Percentiles rank a stretch among this genome's conserved stretches.
These are phyloP conservation scores for Heptranchias perlo DNA, from an alignment of 2,113 vertebrate species.

Conservation along the genomic window DNA sequence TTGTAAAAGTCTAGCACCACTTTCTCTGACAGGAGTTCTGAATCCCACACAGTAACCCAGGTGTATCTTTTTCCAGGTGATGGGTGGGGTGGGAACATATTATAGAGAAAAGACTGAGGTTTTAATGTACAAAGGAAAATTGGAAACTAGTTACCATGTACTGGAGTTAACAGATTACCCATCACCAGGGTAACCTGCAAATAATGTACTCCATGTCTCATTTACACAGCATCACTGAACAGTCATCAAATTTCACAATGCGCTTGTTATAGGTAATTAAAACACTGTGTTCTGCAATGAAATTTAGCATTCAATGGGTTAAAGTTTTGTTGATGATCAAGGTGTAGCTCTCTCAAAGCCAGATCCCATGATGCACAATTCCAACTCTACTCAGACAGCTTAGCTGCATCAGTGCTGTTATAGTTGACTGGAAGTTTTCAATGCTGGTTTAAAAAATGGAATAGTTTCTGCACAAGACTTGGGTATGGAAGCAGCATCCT, in stretches of 20 bases:
- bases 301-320: neutral
- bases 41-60: neutral
- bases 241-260: neutral
- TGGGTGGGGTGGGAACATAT: neutral
- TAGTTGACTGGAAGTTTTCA: neutral
- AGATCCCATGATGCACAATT: neutral
- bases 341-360: neutral
- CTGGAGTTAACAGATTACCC: neutral
- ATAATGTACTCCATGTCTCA: neutral
- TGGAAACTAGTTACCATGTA: neutral
- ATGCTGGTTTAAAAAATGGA: neutral
- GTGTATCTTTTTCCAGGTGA: neutral
- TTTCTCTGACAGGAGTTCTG: no score
- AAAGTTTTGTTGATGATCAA: neutral
- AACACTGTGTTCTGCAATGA: neutral
- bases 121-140: neutral
- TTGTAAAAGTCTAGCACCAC: neutral
- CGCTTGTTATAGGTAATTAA: neutral
- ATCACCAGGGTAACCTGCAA: neutral
- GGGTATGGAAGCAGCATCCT: neutral
- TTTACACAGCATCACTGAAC: neutral
- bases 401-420: neutral
- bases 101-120: neutral
- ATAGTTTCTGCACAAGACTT: neutral
- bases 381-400: neutral